A percentile compares a stretch with the other conserved stretches of the same genome.
phyloP scores from a whole-genome alignment of 2,113 vertebrate species.

The Platichthys flesus region DNA sequence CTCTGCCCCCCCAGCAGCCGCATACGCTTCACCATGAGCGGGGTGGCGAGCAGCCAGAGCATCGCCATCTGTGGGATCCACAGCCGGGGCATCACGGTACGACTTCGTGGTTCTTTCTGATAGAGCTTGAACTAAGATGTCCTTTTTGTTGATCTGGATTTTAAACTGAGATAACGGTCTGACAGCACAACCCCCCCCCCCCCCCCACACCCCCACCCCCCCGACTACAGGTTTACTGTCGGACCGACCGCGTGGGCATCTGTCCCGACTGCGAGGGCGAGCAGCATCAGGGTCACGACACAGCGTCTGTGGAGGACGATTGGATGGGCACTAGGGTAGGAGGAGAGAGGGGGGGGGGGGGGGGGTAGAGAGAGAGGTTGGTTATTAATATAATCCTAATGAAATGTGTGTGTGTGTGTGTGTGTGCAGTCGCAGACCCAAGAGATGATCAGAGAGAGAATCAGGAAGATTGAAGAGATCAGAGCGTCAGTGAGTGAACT shows the following conservation, averaged over 20 bases:
- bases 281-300: constrained; percentile 70
- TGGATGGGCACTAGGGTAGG: constrained; percentile 73
- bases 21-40: constrained; percentile 72
- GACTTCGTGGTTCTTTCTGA: too few relatives aligned
- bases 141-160: too few relatives aligned
- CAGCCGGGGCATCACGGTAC: constrained; percentile 63
- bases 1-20: neutral
- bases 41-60: constrained; percentile 20
- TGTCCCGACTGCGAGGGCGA: constrained; percentile 68
- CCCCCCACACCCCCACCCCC: too few relatives aligned
- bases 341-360: too few relatives aligned
- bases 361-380: too few relatives aligned
- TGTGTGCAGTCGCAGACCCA: constrained; percentile 64
- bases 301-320: constrained; percentile 59
- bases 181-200: neutral
- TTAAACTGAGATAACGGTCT: too few relatives aligned
- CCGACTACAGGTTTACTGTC: constrained; percentile 69
- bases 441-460: constrained; percentile 73
- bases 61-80: constrained; percentile 62
- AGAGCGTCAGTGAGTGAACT: constrained; percentile 58
- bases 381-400: too few relatives aligned
- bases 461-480: constrained; percentile 74
- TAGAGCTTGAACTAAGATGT: too few relatives aligned
- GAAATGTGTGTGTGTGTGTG: constrained; percentile 2
- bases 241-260: constrained; percentile 70